Evolutionary conservation across 2,797 vertebrate genomes (phyloP).

Genomic region (Cyprinella venusta): DNA sequence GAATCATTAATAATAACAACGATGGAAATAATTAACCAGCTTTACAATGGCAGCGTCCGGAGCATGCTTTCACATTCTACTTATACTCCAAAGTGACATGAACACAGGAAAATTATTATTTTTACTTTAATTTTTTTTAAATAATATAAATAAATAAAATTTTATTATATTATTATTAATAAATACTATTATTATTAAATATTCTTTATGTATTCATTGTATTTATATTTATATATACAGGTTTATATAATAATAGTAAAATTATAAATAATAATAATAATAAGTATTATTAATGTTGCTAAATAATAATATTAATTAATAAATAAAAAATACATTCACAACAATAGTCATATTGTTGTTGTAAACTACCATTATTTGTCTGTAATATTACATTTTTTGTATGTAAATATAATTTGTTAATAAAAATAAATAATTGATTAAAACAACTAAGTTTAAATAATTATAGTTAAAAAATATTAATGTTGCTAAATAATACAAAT

Average conservation of each 20-base stretch:
- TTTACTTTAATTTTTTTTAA: neutral
- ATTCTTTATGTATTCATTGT: no score
- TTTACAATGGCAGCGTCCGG: neutral
- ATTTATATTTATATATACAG: no score
- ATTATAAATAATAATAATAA: no score
- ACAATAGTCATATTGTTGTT: no score
- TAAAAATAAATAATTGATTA: neutral
- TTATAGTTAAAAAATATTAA: neutral
- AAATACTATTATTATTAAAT: neutral
- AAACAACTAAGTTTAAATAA: neutral
- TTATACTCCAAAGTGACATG: neutral
- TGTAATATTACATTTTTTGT: no score
- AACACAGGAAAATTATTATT: neutral
- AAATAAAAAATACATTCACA: no score
- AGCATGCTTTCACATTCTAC: neutral
- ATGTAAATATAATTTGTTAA: neutral
- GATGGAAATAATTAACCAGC: constrained; percentile 7
- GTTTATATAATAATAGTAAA: no score
- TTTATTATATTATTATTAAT: neutral
- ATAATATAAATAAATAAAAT: neutral
- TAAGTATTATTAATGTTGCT: neutral
- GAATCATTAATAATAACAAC: constrained; percentile 37
- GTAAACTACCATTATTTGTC: no score
- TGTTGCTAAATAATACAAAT: neutral
- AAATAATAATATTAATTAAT: neutral